Evolutionary conservation across 2,113 vertebrate genomes (phyloP).

Genomic region (Lepus americanus): DNA sequence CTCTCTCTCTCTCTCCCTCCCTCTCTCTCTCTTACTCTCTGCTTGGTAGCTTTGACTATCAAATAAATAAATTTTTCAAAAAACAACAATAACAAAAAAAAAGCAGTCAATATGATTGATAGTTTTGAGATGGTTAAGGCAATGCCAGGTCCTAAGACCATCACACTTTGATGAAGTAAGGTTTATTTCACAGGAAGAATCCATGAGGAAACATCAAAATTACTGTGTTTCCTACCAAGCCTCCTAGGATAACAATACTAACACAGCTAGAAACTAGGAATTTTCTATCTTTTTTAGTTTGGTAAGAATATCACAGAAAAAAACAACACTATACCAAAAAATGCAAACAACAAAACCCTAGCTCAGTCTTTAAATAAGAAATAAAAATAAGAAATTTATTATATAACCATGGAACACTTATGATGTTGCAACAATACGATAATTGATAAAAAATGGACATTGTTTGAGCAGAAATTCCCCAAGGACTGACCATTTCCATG

Average conservation of each 20-base stretch:
- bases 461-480: not conserved
- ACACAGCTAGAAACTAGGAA: not conserved
- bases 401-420: conserved; percentile 34
- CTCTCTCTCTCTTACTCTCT: too few relatives aligned
- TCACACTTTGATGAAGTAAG: not conserved
- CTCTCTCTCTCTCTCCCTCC: too few relatives aligned
- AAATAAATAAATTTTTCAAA: too few relatives aligned
- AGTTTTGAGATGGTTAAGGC: not conserved
- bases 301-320: not conserved
- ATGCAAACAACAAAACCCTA: not conserved
- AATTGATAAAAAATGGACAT: not conserved
- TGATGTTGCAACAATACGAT: not conserved
- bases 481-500: not conserved
- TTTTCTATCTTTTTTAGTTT: conserved; percentile 3
- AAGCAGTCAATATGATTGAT: not conserved
- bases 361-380: conserved; percentile 11
- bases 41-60: too few relatives aligned
- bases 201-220: not conserved
- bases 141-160: not conserved
- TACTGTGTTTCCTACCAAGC: not conserved
- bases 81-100: too few relatives aligned
- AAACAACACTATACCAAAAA: not conserved
- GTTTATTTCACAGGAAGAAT: not conserved
- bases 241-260: not conserved
- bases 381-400: conserved; percentile 4